Evolutionary conservation across 2,888 invertebrate species (phyloP).

Genomic region (Pardosa pseudoannulata): DNA sequence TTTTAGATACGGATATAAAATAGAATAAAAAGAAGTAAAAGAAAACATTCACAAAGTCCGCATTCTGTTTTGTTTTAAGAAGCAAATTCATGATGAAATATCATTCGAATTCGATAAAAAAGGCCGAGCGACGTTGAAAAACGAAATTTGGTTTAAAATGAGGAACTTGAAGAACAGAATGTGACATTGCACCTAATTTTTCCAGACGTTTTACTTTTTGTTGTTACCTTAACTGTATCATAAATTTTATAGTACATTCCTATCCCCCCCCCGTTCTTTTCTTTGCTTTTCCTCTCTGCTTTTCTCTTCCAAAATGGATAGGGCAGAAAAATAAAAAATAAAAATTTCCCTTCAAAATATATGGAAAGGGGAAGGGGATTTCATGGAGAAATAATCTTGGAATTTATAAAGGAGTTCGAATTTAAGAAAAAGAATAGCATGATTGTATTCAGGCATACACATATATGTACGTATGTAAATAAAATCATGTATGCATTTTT

Average conservation of each 20-base stretch:
- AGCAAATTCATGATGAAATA: neutral
- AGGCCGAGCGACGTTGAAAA: neutral
- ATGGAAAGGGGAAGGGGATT: too few relatives aligned
- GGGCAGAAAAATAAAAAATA: neutral
- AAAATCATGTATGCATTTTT: too few relatives aligned
- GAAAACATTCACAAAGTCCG: neutral
- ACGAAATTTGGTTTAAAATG: neutral
- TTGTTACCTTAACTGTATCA: neutral
- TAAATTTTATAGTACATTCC: neutral
- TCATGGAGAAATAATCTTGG: neutral
- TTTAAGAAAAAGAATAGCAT: too few relatives aligned
- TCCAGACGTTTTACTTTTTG: neutral
- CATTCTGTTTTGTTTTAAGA: neutral
- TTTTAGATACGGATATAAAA: too few relatives aligned
- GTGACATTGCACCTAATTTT: slow-evolving; percentile 1
- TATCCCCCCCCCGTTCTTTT: neutral
- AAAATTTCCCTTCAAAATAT: neutral
- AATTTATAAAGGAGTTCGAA: neutral
- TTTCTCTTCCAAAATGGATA: neutral
- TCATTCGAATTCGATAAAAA: neutral
- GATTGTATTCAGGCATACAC: too few relatives aligned
- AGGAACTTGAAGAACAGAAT: neutral
- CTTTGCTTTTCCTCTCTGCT: neutral
- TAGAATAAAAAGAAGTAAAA: too few relatives aligned
- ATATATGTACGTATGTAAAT: too few relatives aligned